These are phyloP conservation scores for Danio choprae DNA, from an alignment of 2,797 vertebrate genomes.

Conservation along the genomic window DNA sequence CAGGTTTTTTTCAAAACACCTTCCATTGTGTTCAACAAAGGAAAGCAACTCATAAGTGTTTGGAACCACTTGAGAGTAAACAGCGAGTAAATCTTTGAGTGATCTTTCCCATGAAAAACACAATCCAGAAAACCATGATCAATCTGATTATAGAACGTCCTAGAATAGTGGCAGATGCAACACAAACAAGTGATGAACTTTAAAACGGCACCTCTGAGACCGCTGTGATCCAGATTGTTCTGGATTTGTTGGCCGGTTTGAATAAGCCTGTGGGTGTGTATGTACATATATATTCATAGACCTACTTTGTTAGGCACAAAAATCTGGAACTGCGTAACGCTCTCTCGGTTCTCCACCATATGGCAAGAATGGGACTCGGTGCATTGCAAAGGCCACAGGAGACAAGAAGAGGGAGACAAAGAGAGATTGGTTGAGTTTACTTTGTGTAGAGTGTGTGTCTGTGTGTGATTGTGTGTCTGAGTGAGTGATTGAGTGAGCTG, in stretches of 20 bases:
- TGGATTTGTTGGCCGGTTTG: conserved; percentile 27
- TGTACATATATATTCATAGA: conserved; percentile 40
- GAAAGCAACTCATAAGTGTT: no score
- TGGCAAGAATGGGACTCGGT: conserved; percentile 46
- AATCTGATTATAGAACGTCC: not conserved
- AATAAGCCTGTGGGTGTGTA: conserved; percentile 5
- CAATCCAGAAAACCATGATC: not conserved
- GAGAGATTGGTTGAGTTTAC: conserved; percentile 50
- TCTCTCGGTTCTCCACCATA: conserved; percentile 45
- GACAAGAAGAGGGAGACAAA: conserved; percentile 46
- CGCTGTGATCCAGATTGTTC: conserved; percentile 6
- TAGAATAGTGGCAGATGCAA: conserved; percentile 1
- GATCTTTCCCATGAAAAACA: no score
- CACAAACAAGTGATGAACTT: conserved; percentile 7
- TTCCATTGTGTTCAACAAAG: no score
- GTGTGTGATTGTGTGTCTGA: conserved; percentile 41
- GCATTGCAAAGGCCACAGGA: conserved; percentile 41
- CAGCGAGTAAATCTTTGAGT: no score
- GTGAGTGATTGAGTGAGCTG: conserved; percentile 42
- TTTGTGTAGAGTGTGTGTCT: conserved; percentile 50
- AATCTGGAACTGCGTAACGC: conserved; percentile 31
- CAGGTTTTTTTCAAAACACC: no score
- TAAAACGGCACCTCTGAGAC: not conserved
- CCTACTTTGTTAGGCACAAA: conserved; percentile 32
- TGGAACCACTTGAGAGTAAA: no score